Evolutionary conservation across 2,797 vertebrate genomes (phyloP).

Genomic region (Miichthys miiuy): DNA sequence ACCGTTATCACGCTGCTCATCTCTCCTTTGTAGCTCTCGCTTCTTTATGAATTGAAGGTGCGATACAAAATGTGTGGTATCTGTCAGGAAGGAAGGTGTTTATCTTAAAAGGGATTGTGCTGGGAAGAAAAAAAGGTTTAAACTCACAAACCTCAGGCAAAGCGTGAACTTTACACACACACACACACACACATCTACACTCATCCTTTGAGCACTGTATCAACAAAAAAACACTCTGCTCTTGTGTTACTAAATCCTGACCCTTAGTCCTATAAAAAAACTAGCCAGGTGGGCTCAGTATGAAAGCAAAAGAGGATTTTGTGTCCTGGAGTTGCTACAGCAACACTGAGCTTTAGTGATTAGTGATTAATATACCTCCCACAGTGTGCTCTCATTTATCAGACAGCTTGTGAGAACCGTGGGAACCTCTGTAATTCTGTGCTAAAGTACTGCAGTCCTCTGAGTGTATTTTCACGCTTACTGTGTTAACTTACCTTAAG

Average conservation of each 20-base stretch:
- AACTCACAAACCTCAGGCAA: constrained; percentile 44
- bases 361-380: constrained; percentile 84
- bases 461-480: constrained; percentile 34
- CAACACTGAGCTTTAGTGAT: constrained; percentile 71
- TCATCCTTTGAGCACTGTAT: constrained; percentile 52
- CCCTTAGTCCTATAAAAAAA: constrained; percentile 66
- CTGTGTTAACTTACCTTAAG: constrained; percentile 33
- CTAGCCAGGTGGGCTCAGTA: constrained; percentile 72
- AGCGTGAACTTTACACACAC: constrained; percentile 42
- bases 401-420: constrained; percentile 73
- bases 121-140: constrained; percentile 41
- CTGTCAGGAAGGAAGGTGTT: constrained; percentile 63
- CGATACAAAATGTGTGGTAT: constrained; percentile 55
- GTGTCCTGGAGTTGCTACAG: constrained; percentile 63
- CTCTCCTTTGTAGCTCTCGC: constrained; percentile 42
- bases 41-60: constrained; percentile 37
- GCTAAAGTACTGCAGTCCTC: constrained; percentile 42
- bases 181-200: constrained; percentile 23
- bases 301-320: constrained; percentile 73
- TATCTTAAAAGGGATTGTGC: constrained; percentile 63
- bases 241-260: constrained; percentile 64
- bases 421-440: constrained; percentile 72
- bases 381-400: constrained; percentile 74
- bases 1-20: constrained; percentile 63
- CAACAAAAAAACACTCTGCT: constrained; percentile 50